Percentiles rank a stretch among this genome's conserved stretches.
Conservation (phyloP, 2,113 vertebrate genomes). For the Equus quagga region DNA sequence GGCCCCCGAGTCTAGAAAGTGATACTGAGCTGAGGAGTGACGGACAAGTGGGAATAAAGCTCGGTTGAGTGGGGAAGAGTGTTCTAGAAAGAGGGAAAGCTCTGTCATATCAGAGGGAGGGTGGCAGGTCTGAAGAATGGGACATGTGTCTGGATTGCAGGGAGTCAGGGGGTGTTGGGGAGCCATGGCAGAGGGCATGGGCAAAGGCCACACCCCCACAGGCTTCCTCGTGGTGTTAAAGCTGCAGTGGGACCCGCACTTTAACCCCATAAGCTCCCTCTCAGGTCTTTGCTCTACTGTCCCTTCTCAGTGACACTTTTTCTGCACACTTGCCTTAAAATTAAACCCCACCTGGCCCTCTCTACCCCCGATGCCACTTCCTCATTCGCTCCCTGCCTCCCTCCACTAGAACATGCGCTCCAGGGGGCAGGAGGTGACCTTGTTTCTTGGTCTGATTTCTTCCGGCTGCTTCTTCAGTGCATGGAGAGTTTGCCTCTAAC, state of each 20-base stretch:
- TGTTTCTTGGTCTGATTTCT: neutral
- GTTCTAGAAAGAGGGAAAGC: neutral
- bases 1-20: too few species aligned
- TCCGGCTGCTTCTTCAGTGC: neutral
- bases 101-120: rapidly evolving
- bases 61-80: too few species aligned
- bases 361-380: neutral
- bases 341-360: neutral
- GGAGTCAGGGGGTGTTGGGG: too few species aligned
- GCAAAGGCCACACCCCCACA: neutral
- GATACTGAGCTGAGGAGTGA: neutral
- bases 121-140: neutral
- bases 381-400: too few species aligned
- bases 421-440: too few species aligned
- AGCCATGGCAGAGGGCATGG: neutral
- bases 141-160: rapidly evolving
- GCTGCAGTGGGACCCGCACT: neutral
- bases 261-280: too few species aligned
- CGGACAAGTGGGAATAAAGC: neutral
- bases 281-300: too few species aligned
- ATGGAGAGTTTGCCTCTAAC: rapidly evolving
- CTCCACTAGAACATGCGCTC: rapidly evolving
- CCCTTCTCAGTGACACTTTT: too few species aligned
- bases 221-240: neutral
- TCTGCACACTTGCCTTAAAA: neutral